Conservation (phyloP, 2,888 invertebrate genomes). For the Plagodis pulveraria region DNA sequence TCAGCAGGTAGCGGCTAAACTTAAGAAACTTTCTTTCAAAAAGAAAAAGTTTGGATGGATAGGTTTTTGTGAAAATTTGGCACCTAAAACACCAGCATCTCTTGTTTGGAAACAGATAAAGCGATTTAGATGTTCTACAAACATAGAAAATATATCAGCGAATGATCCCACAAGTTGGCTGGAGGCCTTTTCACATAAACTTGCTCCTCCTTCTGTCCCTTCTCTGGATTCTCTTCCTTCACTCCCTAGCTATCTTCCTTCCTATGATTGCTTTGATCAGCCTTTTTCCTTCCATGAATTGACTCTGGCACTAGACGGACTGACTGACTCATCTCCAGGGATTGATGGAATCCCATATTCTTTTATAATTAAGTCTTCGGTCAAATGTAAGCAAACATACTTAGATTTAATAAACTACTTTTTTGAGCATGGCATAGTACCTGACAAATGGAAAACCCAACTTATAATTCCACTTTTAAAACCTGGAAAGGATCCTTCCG, state of each 20-base stretch:
- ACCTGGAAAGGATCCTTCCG: slow-evolving; percentile 31
- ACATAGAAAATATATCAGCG: no score
- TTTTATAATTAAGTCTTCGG: slow-evolving; percentile 1
- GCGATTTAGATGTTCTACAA: background rate
- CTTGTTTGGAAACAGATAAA: slow-evolving; percentile 23
- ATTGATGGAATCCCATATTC: slow-evolving; percentile 8
- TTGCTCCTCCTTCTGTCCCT: slow-evolving; percentile 1
- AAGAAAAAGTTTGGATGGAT: slow-evolving; percentile 24
- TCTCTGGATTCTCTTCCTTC: background rate
- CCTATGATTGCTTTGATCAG: background rate
- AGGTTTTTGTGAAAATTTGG: slow-evolving; percentile 19
- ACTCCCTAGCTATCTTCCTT: background rate
- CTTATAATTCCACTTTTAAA: slow-evolving; percentile 40
- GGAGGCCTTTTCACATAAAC: background rate
- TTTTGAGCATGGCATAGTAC: no score
- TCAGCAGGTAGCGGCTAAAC: slow-evolving; percentile 9
- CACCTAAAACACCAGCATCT: slow-evolving; percentile 18
- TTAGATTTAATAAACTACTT: slow-evolving; percentile 18
- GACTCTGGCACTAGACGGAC: slow-evolving; percentile 10
- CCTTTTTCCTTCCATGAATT: slow-evolving; percentile 1
- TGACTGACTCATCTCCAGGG: slow-evolving; percentile 21
- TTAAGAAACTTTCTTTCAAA: background rate
- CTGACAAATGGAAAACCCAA: slow-evolving; percentile 28
- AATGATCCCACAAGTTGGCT: background rate
- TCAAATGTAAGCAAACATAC: slow-evolving; percentile 7